These are phyloP conservation scores for Pelecanus crispus DNA, from an alignment of 2,113 vertebrate species.

Conservation along the genomic window DNA sequence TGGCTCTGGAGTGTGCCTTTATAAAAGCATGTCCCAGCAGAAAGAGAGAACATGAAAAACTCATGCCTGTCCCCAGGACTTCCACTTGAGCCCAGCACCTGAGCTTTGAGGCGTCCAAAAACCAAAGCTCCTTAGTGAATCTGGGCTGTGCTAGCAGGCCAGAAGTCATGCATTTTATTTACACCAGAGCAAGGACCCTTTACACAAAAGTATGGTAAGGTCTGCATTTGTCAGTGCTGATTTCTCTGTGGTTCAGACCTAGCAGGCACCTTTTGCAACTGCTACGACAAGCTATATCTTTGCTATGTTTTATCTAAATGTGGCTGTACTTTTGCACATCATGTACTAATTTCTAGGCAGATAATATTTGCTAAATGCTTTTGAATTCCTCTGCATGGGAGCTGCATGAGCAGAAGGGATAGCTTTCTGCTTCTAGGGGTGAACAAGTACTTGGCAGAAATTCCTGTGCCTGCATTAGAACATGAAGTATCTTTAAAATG, in stretches of 20 bases:
- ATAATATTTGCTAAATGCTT: neutral
- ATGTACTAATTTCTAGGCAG: neutral
- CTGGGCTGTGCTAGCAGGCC: neutral
- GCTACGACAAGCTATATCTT: neutral
- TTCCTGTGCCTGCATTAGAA: neutral
- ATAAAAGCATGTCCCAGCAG: neutral
- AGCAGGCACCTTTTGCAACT: neutral
- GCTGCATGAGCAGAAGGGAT: neutral
- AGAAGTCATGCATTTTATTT: neutral
- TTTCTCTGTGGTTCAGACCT: neutral
- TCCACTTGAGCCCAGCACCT: neutral
- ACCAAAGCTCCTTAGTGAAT: neutral
- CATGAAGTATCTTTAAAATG: neutral
- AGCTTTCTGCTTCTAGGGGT: neutral
- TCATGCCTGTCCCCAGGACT: neutral
- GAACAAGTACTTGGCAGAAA: neutral
- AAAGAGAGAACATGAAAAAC: neutral
- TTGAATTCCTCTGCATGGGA: neutral
- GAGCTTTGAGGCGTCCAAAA: neutral
- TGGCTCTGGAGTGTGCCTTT: neutral
- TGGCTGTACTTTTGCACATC: neutral
- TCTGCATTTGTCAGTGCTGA: neutral
- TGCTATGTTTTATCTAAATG: neutral
- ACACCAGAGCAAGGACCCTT: neutral
- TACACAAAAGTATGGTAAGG: neutral